Conservation (phyloP, 2,888 invertebrate genomes). For the Epistrophella euchroma region DNA sequence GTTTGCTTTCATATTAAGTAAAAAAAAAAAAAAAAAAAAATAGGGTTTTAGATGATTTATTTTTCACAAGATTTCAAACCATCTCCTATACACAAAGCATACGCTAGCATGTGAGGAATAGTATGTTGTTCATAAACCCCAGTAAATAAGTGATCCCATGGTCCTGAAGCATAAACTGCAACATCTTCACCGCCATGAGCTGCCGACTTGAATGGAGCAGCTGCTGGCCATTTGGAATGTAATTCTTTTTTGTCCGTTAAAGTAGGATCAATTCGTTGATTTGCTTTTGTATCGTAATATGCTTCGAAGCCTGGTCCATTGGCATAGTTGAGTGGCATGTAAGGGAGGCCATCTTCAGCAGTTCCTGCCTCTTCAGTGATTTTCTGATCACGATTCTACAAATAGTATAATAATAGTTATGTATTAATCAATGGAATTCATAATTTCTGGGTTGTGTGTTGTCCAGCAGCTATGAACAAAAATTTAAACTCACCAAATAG, state of each 20-base stretch:
- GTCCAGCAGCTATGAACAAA: too few relatives aligned
- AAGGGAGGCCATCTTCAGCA: slow-evolving; percentile 86
- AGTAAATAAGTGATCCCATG: slow-evolving; percentile 91
- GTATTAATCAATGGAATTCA: background rate
- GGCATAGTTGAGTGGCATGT: slow-evolving; percentile 89
- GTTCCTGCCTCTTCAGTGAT: slow-evolving; percentile 79
- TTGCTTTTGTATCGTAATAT: slow-evolving; percentile 78
- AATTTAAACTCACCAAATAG: slow-evolving; percentile 85
- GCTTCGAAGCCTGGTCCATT: slow-evolving; percentile 88
- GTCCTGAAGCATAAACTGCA: slow-evolving; percentile 90
- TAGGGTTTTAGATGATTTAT: too few relatives aligned
- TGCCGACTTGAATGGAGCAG: slow-evolving; percentile 85
- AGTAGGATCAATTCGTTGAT: slow-evolving; percentile 80
- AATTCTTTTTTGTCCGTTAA: slow-evolving; percentile 53
- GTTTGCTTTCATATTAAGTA: too few relatives aligned
- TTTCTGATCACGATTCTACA: slow-evolving; percentile 78
- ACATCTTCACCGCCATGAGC: slow-evolving; percentile 93
- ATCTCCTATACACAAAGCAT: slow-evolving; percentile 89
- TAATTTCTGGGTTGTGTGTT: background rate
- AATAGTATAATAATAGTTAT: too few relatives aligned
- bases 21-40: too few relatives aligned
- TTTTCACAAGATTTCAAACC: slow-evolving; percentile 84
- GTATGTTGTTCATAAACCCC: slow-evolving; percentile 92
- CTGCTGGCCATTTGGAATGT: slow-evolving; percentile 85
- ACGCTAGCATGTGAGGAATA: slow-evolving; percentile 91